Evolutionary conservation across 2,797 vertebrate genomes (phyloP).

Genomic region (Eulemur coronatus): DNA sequence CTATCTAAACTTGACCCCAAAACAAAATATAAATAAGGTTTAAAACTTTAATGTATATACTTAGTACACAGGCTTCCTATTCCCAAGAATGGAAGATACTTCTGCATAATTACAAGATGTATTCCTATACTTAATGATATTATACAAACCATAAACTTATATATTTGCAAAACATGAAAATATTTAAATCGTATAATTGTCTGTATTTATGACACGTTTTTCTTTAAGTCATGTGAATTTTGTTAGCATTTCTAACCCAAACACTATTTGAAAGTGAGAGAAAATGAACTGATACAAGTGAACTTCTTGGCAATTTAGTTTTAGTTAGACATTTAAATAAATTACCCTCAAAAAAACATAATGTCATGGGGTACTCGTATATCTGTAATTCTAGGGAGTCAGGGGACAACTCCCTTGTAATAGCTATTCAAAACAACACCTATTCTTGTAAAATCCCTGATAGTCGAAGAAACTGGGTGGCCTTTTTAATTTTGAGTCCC

Average conservation of each 20-base stretch:
- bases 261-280: not conserved
- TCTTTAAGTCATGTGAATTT: not conserved
- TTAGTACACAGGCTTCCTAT: not conserved
- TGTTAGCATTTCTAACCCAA: constrained; percentile 42
- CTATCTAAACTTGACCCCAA: constrained; percentile 6
- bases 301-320: not conserved
- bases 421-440: not conserved
- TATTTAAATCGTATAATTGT: not conserved
- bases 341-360: not conserved
- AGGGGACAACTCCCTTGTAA: not conserved
- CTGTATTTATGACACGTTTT: not conserved
- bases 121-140: not conserved
- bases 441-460: not conserved
- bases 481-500: not conserved
- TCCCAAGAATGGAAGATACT: not conserved
- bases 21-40: constrained; percentile 32
- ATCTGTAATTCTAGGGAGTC: not conserved
- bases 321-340: constrained; percentile 15
- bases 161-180: constrained; percentile 32
- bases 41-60: not conserved
- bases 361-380: not conserved
- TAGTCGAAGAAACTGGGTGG: not conserved
- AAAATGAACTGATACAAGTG: not conserved
- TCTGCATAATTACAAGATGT: not conserved
- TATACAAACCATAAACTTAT: not conserved